Percentiles rank a stretch among this genome's conserved stretches.
Conservation (phyloP, 2,113 vertebrate genomes). For the Cynocephalus volans region DNA sequence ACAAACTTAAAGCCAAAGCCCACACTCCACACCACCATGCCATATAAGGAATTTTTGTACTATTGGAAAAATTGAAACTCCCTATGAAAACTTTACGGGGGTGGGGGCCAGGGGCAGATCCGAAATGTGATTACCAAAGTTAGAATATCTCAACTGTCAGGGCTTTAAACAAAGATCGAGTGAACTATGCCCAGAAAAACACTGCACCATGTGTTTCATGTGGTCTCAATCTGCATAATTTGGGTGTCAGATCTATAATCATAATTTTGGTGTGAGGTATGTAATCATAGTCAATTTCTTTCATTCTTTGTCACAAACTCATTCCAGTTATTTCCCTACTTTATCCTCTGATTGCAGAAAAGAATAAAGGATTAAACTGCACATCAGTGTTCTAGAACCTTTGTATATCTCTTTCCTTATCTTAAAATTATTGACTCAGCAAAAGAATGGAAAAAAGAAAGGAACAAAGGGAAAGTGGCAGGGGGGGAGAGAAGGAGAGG, state of each 20-base stretch:
- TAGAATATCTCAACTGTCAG: background rate
- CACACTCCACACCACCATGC: background rate
- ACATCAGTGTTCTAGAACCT: constrained; percentile 16
- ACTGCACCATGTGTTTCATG: constrained; percentile 5
- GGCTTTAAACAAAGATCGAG: constrained; percentile 37
- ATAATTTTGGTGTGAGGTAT: constrained; percentile 60
- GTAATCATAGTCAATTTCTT: constrained; percentile 65
- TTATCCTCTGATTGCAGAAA: constrained; percentile 63
- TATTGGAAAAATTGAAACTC: background rate
- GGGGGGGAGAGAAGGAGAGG: background rate
- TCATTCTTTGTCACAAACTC: constrained; percentile 63
- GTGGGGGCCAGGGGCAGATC: too few relatives aligned
- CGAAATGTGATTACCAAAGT: background rate
- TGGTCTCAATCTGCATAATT: constrained; percentile 47
- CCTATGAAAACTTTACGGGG: background rate
- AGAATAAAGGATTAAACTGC: constrained; percentile 45
- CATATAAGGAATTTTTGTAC: background rate
- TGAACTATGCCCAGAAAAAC: constrained; percentile 26
- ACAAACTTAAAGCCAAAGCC: background rate
- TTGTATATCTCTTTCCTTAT: constrained; percentile 32
- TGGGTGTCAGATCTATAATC: constrained; percentile 7
- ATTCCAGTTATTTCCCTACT: constrained; percentile 53
- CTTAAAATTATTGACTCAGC: constrained; percentile 57
- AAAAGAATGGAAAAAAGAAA: background rate
- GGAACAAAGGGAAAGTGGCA: background rate